Evolutionary conservation across 2,113 vertebrate genomes (phyloP).

Genomic region (Burhinus oedicnemus): DNA sequence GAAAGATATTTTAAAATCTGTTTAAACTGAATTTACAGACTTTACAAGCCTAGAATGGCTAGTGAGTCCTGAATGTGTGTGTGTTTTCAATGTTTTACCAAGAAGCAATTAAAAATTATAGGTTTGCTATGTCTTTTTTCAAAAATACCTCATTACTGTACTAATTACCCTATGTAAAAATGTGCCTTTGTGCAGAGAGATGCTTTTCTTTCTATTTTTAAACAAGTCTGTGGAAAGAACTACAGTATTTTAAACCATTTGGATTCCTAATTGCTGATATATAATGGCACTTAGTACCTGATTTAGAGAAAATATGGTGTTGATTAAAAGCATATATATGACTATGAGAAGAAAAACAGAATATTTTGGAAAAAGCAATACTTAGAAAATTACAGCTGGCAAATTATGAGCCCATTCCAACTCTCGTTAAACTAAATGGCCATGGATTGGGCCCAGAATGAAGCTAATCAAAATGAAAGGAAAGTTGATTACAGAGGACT

Average conservation of each 20-base stretch:
- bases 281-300: background rate
- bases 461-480: slow-evolving; percentile 28
- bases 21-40: background rate
- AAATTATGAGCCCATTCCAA: background rate
- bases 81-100: background rate
- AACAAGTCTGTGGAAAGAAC: background rate
- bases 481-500: slow-evolving; percentile 5
- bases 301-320: background rate
- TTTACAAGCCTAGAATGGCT: background rate
- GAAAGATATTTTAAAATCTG: background rate
- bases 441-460: background rate
- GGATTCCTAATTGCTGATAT: background rate
- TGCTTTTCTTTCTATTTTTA: background rate
- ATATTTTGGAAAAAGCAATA: background rate
- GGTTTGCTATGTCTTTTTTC: background rate
- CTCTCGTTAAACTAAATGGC: background rate
- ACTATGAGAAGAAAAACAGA: background rate
- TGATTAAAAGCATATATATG: slow-evolving; percentile 7
- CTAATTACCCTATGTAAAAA: background rate
- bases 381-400: background rate
- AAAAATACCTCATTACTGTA: background rate
- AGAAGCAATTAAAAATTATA: background rate
- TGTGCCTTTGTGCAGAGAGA: background rate
- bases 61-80: background rate
- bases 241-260: background rate